Percentiles rank a stretch among this genome's conserved stretches.
These are phyloP conservation scores for Metalampra italica DNA, from an alignment of 2,888 invertebrate genomes.

Conservation along the genomic window DNA sequence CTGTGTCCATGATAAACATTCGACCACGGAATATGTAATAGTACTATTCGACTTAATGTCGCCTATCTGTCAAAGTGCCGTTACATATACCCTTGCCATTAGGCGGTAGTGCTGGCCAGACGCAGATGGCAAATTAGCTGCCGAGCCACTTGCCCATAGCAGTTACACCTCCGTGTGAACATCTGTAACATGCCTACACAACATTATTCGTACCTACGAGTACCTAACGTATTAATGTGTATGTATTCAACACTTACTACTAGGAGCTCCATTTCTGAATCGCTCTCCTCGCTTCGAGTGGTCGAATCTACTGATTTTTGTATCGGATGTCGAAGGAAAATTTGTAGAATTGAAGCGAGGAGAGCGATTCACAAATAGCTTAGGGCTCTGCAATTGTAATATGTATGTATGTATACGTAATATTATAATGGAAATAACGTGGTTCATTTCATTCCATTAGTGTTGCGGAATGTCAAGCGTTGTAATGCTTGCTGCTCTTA, in stretches of 20 bases:
- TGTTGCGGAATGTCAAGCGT: constrained; percentile 12
- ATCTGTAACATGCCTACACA: background rate
- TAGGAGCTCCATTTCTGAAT: too few species aligned
- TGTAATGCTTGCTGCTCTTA: constrained; percentile 4
- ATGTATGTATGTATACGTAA: background rate
- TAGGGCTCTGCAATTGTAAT: background rate
- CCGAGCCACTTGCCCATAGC: constrained; percentile 9
- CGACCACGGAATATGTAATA: too few species aligned
- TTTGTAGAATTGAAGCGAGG: too few species aligned
- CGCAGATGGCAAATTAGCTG: constrained; percentile 20
- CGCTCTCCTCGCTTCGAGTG: too few species aligned
- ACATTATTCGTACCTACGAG: background rate
- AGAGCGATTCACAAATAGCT: too few species aligned
- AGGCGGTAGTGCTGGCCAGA: constrained; percentile 2
- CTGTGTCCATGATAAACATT: background rate
- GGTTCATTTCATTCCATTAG: constrained; percentile 26
- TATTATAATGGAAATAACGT: constrained; percentile 27
- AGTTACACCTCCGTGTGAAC: constrained; percentile 9
- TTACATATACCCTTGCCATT: background rate
- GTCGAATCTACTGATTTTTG: too few species aligned
- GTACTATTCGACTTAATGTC: background rate
- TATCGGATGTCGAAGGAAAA: too few species aligned
- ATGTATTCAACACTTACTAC: too few species aligned
- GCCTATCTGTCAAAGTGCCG: background rate
- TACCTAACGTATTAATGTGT: too few species aligned